Percentiles rank a stretch among this genome's conserved stretches.
Conservation (phyloP, 2,888 invertebrate genomes). For the Branchellion lobata region DNA sequence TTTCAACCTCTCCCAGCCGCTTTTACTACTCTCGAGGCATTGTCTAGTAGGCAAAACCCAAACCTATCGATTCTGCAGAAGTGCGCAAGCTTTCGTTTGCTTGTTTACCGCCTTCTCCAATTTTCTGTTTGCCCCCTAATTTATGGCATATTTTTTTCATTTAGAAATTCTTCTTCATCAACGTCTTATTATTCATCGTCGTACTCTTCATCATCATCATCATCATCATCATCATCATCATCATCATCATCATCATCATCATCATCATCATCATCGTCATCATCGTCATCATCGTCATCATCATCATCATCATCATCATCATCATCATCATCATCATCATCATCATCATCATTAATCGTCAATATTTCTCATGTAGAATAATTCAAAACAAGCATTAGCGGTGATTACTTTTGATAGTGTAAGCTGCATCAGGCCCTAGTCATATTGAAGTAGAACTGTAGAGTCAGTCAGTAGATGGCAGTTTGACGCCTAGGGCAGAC, state of each 20-base stretch:
- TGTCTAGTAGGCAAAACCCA: background rate
- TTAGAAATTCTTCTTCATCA: too few relatives aligned
- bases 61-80: too few relatives aligned
- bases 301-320: slow-evolving; percentile 64
- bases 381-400: background rate
- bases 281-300: slow-evolving; percentile 39
- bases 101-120: too few relatives aligned
- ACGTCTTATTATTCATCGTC: too few relatives aligned
- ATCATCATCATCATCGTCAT: slow-evolving; percentile 41
- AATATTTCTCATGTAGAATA: background rate
- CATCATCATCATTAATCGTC: background rate
- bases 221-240: slow-evolving; percentile 64
- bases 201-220: too few relatives aligned
- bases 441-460: background rate
- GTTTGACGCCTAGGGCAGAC: too few relatives aligned
- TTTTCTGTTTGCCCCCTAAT: too few relatives aligned
- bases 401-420: background rate
- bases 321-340: slow-evolving; percentile 43
- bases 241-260: slow-evolving; percentile 60
- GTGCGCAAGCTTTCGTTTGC: too few relatives aligned
- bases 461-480: background rate
- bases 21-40: too few relatives aligned
- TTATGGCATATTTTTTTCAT: too few relatives aligned
- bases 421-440: background rate
- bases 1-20: too few relatives aligned